These are phyloP conservation scores for Mycetomoellerius zeteki DNA, from an alignment of 1,140 invertebrate species.

Conservation along the genomic window DNA sequence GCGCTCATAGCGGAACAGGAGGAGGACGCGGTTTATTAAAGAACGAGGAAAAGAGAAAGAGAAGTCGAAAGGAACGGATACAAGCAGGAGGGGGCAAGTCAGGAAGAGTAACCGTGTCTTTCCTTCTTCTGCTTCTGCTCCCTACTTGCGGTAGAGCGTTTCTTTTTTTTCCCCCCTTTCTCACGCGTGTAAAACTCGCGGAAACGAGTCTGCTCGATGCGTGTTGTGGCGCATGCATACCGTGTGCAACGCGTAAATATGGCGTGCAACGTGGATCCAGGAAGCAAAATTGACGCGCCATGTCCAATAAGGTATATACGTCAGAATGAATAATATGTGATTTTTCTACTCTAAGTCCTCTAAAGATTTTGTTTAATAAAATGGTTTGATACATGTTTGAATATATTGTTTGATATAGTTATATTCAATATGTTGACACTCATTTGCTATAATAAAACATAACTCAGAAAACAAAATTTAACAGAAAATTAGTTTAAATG, in stretches of 20 bases:
- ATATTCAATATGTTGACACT: too few relatives aligned
- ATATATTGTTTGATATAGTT: too few relatives aligned
- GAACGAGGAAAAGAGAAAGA: slow-evolving; percentile 61
- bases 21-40: slow-evolving; percentile 69
- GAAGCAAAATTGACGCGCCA: slow-evolving; percentile 34
- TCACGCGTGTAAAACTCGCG: slow-evolving; percentile 62
- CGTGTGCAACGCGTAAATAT: slow-evolving; percentile 18
- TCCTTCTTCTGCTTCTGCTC: slow-evolving; percentile 58
- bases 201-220: slow-evolving; percentile 56
- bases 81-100: slow-evolving; percentile 21
- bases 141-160: slow-evolving; percentile 24
- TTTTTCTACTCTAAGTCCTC: neutral
- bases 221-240: slow-evolving; percentile 42
- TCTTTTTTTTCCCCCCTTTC: slow-evolving; percentile 63
- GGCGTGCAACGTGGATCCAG: slow-evolving; percentile 31
- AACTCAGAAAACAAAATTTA: too few relatives aligned
- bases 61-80: slow-evolving; percentile 36
- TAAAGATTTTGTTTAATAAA: neutral
- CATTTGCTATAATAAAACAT: too few relatives aligned
- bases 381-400: neutral
- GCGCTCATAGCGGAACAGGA: slow-evolving; percentile 31
- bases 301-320: slow-evolving; percentile 10
- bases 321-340: neutral
- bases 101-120: slow-evolving; percentile 68
- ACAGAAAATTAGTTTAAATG: too few relatives aligned